Evolutionary conservation across 2,888 invertebrate species (phyloP), one percentile per base, ranked within the genome.

Genomic region (Nomada ferruginata): DNA sequence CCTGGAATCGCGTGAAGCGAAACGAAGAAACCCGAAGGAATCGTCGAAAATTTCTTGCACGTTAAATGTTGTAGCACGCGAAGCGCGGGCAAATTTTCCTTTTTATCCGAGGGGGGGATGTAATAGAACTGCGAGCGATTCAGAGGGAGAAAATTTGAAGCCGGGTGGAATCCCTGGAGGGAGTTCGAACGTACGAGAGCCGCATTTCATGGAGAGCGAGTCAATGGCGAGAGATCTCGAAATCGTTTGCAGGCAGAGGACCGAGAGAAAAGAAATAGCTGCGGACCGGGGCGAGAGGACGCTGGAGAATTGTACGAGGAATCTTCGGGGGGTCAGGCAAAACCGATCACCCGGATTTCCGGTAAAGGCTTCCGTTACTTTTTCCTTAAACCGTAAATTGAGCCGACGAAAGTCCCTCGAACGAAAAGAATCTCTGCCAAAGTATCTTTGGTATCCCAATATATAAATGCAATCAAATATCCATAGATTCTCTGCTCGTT

Each of bases 291-390:
- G 13, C 29, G 64, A 26, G 36, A n/a, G 59, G 52, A 75, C 65
- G 57, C 71, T 60, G 36, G n/a, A 26, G 52, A n/a, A 23, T 26
- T 2, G 15, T 13, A 10, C 18, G 23, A 47, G 4, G 73, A 74
- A 76, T 78, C 26, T 74, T 74, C 80, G 50, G 47, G 73, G 42
- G 77, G 75, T 77, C 71, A 59, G 59, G 53, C 72, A 20, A 52
- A 73, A 85, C 64, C 65, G 82, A 81, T 81, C 77, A 81, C 79
- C 83, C 70, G 78, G 84, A 83, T 83, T 78, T 82, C 71, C 73
- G 70, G 69, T 64, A 73, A 59, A 68, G 52, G 68, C 52, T 47
- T 55, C 36, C 36, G 9, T 72, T 50, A 20, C 64, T 60, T 20
- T 20, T 60, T 23, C 52, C 20, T 18, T 13, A 9, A 20, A 13